These are phyloP conservation scores for Lordiphosa andalusiaca DNA, from an alignment of 2,888 invertebrate species.

Conservation along the genomic window DNA sequence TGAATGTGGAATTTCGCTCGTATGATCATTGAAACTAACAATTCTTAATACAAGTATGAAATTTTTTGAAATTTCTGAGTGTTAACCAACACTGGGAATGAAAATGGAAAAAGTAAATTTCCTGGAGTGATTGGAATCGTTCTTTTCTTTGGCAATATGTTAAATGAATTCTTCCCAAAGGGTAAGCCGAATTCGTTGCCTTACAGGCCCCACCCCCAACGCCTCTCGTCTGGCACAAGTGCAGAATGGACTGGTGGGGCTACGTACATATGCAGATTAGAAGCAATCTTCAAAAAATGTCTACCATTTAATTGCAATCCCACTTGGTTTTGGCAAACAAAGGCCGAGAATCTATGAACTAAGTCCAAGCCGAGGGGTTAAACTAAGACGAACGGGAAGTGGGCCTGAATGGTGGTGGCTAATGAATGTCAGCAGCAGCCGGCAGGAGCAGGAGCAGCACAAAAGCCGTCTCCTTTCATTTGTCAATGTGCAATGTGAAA, in stretches of 20 bases:
- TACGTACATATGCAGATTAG: constrained; percentile 20
- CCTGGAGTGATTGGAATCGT: too few relatives aligned
- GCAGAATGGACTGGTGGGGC: background rate
- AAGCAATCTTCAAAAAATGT: constrained; percentile 14
- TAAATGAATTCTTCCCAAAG: too few relatives aligned
- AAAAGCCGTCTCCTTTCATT: constrained; percentile 23
- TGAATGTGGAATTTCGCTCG: too few relatives aligned
- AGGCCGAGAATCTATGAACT: background rate
- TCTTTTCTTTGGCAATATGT: too few relatives aligned
- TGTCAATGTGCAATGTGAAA: constrained; percentile 63
- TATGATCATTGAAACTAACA: too few relatives aligned
- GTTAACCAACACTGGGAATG: too few relatives aligned
- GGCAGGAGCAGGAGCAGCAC: background rate
- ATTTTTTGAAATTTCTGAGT: too few relatives aligned
- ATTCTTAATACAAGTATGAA: too few relatives aligned
- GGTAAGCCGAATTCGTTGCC: too few relatives aligned
- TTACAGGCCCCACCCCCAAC: constrained; percentile 10
- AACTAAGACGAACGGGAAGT: background rate
- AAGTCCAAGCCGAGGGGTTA: constrained; percentile 6
- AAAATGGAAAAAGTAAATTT: too few relatives aligned
- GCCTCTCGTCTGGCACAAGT: constrained; percentile 23
- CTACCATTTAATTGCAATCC: constrained; percentile 37
- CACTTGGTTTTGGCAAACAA: constrained; percentile 10
- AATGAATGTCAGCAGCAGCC: background rate
- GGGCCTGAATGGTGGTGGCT: background rate